Percentiles rank a stretch among this genome's conserved stretches.
These are phyloP conservation scores for Tapirus indicus DNA, from an alignment of 2,797 vertebrate genomes.

Conservation along the genomic window DNA sequence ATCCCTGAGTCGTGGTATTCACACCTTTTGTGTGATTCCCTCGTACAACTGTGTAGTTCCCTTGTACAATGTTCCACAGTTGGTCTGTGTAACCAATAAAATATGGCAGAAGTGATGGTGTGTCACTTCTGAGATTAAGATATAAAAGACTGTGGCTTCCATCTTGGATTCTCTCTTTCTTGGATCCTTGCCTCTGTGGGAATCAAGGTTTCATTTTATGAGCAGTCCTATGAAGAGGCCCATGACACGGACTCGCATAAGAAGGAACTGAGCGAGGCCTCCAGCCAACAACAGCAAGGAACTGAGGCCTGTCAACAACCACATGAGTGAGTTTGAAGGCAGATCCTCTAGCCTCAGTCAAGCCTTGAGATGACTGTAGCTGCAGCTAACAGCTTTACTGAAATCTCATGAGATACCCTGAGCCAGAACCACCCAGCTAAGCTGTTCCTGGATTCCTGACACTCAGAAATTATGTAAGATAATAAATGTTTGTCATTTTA, in stretches of 20 bases:
- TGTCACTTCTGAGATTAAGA: slow-evolving; percentile 40
- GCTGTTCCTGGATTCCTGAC: background rate
- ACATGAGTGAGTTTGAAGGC: background rate
- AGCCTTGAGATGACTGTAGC: background rate
- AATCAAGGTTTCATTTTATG: slow-evolving; percentile 29
- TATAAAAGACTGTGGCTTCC: background rate
- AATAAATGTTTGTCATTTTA: background rate
- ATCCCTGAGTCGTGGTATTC: background rate
- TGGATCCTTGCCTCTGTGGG: background rate
- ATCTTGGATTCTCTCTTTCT: background rate
- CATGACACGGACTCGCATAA: background rate
- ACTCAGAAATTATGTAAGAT: background rate
- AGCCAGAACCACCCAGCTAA: slow-evolving; percentile 3
- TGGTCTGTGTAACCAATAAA: background rate
- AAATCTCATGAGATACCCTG: background rate
- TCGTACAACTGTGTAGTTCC: background rate
- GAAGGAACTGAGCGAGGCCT: background rate
- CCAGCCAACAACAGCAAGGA: background rate
- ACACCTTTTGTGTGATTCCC: background rate
- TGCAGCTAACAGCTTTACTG: background rate
- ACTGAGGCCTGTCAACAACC: background rate
- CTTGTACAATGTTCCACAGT: background rate
- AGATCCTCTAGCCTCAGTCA: background rate
- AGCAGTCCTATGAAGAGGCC: background rate
- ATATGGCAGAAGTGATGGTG: slow-evolving; percentile 1